A percentile compares a stretch with the other conserved stretches of the same genome.
Conservation (phyloP, 1,140 invertebrate genomes). For the Lasioglossum baleicum region DNA sequence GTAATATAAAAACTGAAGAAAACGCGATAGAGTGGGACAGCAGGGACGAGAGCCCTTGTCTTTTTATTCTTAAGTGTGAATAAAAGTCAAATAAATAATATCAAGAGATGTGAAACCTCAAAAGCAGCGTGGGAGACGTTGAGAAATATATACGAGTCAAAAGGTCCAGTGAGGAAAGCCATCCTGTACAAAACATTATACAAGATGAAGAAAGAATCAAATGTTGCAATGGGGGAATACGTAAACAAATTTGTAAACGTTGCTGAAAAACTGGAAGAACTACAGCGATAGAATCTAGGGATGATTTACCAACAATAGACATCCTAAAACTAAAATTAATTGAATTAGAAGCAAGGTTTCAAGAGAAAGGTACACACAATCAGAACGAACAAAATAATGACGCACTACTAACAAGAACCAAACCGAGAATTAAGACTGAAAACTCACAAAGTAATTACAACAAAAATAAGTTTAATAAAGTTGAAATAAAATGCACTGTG, state of each 20-base stretch:
- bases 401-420: neutral
- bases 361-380: neutral
- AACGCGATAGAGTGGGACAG: too few relatives aligned
- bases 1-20: too few relatives aligned
- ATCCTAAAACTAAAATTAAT: conserved; percentile 21
- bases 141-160: neutral
- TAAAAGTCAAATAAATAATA: neutral
- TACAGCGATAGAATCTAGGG: neutral
- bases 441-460: neutral
- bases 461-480: conserved; percentile 3
- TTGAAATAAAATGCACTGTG: conserved; percentile 3
- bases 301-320: conserved; percentile 1
- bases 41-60: too few relatives aligned
- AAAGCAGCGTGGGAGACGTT: neutral
- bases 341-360: neutral
- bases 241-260: neutral
- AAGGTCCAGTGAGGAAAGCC: neutral
- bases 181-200: neutral
- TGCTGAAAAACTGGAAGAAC: neutral
- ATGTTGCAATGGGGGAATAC: neutral
- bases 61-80: too few relatives aligned
- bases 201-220: neutral
- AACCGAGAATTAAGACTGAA: neutral
- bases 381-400: conserved; percentile 3
- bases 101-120: neutral